These are phyloP conservation scores for Cossypha niveicapilla DNA, from an alignment of 2,797 vertebrate species.

Conservation along the genomic window DNA sequence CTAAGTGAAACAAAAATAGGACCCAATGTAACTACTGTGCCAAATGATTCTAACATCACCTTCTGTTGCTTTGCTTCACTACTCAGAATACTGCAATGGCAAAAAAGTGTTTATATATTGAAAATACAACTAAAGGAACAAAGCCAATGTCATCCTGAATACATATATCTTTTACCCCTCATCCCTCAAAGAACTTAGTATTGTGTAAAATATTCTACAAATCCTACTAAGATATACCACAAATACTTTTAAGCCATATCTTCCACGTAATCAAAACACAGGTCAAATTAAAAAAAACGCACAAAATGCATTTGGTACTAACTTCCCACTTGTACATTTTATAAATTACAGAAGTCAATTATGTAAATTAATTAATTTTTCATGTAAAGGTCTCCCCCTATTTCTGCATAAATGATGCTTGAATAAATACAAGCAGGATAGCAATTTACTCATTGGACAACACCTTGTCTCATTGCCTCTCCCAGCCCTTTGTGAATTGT, in stretches of 20 bases:
- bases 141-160: not conserved
- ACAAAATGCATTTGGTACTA: not conserved
- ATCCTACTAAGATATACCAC: not conserved
- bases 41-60: not conserved
- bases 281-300: not conserved
- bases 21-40: not conserved
- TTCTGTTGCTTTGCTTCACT: not conserved
- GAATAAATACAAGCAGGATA: not conserved
- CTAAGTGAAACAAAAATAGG: slow-evolving; percentile 72
- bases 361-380: not conserved
- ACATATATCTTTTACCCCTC: not conserved
- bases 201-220: not conserved
- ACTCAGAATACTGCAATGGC: not conserved
- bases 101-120: not conserved
- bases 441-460: not conserved
- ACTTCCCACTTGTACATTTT: not conserved
- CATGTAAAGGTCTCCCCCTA: not conserved
- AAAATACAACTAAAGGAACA: not conserved
- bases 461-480: not conserved
- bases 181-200: not conserved
- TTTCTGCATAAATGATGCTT: not conserved
- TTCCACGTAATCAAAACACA: not conserved
- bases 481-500: not conserved
- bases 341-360: not conserved
- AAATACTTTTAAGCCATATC: not conserved